Base-by-base conservation (phyloP, 2,888 invertebrate species). In the Catocala fraxini region DNA sequence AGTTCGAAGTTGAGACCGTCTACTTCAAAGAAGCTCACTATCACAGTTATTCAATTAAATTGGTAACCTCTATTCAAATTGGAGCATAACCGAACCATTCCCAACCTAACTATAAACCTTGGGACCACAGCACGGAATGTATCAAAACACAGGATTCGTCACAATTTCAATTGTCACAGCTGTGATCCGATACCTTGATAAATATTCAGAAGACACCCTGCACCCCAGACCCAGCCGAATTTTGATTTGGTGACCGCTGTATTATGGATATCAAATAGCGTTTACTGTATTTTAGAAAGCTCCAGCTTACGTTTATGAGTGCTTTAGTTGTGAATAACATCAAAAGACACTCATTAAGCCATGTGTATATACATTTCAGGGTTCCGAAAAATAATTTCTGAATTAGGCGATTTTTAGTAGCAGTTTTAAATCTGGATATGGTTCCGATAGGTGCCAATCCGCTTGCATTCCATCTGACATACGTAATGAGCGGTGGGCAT, bases 131-230 rank as follows among this genome's bases (percentile, higher is more conserved):
- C 56, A 59, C 52, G 49, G 42, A 33, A 43, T 54, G 55, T 70
- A 59, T 66, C 64, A 68, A 68, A 79, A 79, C 69, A 77, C 71
- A 67, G 70, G 69, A 73, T 76, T 62, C 65, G 75, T 82, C 78
- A 80, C 73, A 73, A 61, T 80, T 81, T 77, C 75, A 77, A 77
- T 71, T 71, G 83, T 75, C 69, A 58, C 83, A 84, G 80, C 80
- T 84, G 82, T 60, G 61, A 52, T 59, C 70, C 56, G 56, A 54
- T 59, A 73, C 72, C 67, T 74, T 82, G 80, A 82, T 87, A 87
- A 85, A 87, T 87, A 87, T 87, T 85, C 87, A 87, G 78, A 56
- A 73, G 81, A 76, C 76, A 73, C 56, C 71, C 71, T 65, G 63
- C 70, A 68, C 68, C 70, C 56, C 56, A 61, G 62, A 68, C 71